phyloP scores from a whole-genome alignment of 2,113 vertebrate genomes.

The Cebus imitator region DNA sequence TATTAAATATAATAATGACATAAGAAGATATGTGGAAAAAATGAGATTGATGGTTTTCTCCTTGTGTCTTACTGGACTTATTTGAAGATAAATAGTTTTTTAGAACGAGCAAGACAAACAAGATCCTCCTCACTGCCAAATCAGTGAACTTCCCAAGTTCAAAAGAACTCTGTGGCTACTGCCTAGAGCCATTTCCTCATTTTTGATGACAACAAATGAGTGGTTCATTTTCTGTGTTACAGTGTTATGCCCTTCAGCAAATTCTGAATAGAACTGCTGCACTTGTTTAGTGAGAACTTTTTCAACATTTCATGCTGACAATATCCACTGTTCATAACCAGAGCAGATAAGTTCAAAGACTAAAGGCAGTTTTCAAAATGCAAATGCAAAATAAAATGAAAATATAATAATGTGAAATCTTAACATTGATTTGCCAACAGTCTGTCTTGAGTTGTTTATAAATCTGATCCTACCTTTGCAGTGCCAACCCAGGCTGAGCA shows the following conservation, averaged over 20 bases:
- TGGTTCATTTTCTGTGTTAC: conserved; percentile 81
- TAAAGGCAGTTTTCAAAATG: conserved; percentile 47
- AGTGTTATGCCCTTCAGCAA: conserved; percentile 80
- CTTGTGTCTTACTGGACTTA: conserved; percentile 3
- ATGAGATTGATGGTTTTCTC: neutral
- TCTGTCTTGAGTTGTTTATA: neutral
- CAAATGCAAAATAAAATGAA: neutral
- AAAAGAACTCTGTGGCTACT: conserved; percentile 68
- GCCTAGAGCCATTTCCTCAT: conserved; percentile 77
- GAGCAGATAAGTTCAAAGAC: conserved; percentile 80
- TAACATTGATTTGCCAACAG: neutral
- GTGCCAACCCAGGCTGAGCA: neutral
- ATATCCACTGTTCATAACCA: conserved; percentile 76
- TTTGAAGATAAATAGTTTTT: conserved; percentile 45
- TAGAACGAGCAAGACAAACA: conserved; percentile 38
- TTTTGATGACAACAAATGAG: conserved; percentile 76
- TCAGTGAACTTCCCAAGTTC: conserved; percentile 61
- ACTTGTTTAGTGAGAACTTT: conserved; percentile 81
- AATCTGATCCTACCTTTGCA: neutral
- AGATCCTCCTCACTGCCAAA: conserved; percentile 38
- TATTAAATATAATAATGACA: neutral
- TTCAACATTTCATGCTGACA: conserved; percentile 78
- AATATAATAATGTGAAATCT: neutral
- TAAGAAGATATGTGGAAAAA: conserved; percentile 30
- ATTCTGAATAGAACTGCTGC: conserved; percentile 76